Percentiles rank a stretch among this genome's conserved stretches.
Evolutionary conservation across 2,888 invertebrate species (phyloP).

Genomic region (Cistogaster globosa): DNA sequence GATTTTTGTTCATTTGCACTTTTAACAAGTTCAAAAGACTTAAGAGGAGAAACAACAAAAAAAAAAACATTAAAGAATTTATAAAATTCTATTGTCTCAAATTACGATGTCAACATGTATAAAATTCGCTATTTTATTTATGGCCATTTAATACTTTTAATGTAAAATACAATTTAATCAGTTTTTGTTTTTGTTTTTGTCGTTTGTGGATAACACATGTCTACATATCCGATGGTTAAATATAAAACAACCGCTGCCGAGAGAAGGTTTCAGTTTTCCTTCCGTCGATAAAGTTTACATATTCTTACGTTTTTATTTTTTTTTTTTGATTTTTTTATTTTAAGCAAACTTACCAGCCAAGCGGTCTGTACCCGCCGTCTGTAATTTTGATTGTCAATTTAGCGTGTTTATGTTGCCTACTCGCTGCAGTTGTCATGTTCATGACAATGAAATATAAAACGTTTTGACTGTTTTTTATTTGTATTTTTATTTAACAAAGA

Average conservation of each 20-base stretch:
- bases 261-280: conserved; percentile 38
- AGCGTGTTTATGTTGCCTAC: conserved; percentile 48
- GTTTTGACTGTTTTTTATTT: conserved; percentile 20
- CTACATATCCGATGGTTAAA: conserved; percentile 44
- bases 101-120: conserved; percentile 42
- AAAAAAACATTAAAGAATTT: background rate
- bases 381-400: conserved; percentile 41
- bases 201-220: conserved; percentile 30
- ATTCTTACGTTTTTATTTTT: conserved; percentile 1
- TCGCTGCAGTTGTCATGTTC: conserved; percentile 62
- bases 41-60: background rate
- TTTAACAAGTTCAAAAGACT: background rate
- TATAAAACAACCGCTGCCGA: conserved; percentile 2
- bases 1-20: too few species aligned
- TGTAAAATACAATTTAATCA: conserved; percentile 12
- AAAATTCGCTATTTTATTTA: conserved; percentile 23
- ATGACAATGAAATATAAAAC: conserved; percentile 70
- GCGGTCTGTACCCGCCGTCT: conserved; percentile 41
- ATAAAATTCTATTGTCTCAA: conserved; percentile 31
- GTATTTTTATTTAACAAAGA: conserved; percentile 13
- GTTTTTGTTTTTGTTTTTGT: conserved; percentile 9
- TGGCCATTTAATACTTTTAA: conserved; percentile 50
- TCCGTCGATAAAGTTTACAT: conserved; percentile 21
- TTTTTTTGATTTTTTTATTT: background rate
- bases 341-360: conserved; percentile 37